Evolutionary conservation across 2,113 vertebrate genomes (phyloP).

Genomic region (Sceloporus undulatus): DNA sequence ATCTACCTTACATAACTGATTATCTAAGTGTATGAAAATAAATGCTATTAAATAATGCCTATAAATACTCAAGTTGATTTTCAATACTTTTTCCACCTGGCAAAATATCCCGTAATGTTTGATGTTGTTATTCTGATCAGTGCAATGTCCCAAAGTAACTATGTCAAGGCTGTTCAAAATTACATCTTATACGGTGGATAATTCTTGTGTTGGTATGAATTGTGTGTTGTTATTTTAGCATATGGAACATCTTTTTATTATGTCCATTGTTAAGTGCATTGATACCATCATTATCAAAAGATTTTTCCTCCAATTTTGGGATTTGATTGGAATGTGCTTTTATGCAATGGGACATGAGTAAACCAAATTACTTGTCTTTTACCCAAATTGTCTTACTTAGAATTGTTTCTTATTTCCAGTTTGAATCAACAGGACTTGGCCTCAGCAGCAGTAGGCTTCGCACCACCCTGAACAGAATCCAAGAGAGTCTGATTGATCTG

Average conservation of each 20-base stretch:
- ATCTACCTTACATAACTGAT: conserved; percentile 1
- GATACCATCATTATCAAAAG: neutral
- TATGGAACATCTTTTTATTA: neutral
- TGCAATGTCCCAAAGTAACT: neutral
- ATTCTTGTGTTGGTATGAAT: neutral
- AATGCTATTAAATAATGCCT: neutral
- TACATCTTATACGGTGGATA: neutral
- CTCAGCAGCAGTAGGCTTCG: conserved; percentile 96
- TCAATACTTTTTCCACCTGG: fast-evolving
- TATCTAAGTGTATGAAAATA: neutral
- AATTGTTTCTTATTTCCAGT: conserved; percentile 79
- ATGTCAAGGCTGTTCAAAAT: neutral
- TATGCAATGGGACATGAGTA: neutral
- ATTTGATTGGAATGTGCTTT: neutral
- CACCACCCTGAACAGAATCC: conserved; percentile 96
- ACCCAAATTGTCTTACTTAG: neutral
- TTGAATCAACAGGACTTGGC: conserved; percentile 94
- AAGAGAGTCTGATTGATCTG: conserved; percentile 96
- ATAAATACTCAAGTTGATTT: neutral
- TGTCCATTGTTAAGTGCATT: neutral
- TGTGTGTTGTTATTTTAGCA: conserved; percentile 51
- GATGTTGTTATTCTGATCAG: neutral
- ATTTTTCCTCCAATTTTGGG: neutral
- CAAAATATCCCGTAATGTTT: neutral
- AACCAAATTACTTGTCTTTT: neutral